phyloP scores from a whole-genome alignment of 1,140 invertebrate species.

The Onthophagus taurus region DNA sequence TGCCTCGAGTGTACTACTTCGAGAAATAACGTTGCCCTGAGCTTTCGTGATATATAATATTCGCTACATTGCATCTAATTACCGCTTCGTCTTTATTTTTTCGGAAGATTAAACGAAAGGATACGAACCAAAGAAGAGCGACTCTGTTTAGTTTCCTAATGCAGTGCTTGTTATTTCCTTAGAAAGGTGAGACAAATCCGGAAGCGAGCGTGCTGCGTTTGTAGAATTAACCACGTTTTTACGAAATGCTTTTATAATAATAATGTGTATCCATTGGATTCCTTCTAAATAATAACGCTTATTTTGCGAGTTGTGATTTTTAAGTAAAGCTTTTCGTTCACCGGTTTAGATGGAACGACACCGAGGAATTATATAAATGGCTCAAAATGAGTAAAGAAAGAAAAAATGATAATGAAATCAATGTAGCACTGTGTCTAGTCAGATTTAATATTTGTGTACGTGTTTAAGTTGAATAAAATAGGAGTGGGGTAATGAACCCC shows the following conservation, averaged over 20 bases:
- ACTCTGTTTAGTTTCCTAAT: too few species aligned
- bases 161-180: constrained; percentile 7
- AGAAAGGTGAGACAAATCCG: constrained; percentile 1
- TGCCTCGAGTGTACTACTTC: too few species aligned
- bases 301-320: not conserved
- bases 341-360: too few species aligned
- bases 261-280: too few species aligned
- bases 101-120: constrained; percentile 32
- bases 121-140: constrained; percentile 29
- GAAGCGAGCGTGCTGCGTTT: not conserved
- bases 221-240: not conserved
- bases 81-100: constrained; percentile 29
- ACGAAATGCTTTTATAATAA: not conserved
- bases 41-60: constrained; percentile 38
- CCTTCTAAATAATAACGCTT: not conserved
- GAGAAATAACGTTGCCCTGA: too few species aligned
- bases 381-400: constrained; percentile 16
- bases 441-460: not conserved
- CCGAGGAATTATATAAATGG: too few species aligned
- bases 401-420: constrained; percentile 13
- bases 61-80: constrained; percentile 34
- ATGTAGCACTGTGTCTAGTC: constrained; percentile 8
- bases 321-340: too few species aligned
- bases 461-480: not conserved
- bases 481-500: constrained; percentile 3